phyloP scores from a whole-genome alignment of 2,888 invertebrate species.

The Agrotis puta region DNA sequence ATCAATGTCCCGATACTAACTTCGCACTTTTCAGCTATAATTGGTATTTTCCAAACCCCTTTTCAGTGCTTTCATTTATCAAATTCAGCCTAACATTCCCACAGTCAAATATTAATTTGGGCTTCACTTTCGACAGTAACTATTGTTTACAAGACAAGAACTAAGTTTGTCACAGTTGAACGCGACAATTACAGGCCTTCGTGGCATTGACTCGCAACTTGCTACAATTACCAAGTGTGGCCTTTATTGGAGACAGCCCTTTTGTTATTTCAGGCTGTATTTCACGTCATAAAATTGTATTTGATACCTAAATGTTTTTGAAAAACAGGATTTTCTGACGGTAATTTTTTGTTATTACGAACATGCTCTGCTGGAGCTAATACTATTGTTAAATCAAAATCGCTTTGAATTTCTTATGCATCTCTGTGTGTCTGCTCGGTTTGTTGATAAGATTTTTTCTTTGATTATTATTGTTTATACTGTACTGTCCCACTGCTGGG shows the following conservation, averaged over 20 bases:
- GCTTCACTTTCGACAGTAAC: constrained; percentile 52
- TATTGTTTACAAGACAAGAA: constrained; percentile 65
- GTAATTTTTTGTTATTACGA: no score
- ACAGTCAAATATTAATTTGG: constrained; percentile 21
- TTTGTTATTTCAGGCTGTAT: constrained; percentile 15
- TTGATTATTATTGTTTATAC: no score
- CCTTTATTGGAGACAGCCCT: constrained; percentile 24
- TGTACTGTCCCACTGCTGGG: no score
- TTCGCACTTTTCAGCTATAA: neutral
- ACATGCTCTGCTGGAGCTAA: no score
- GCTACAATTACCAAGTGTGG: constrained; percentile 63
- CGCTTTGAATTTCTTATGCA: no score
- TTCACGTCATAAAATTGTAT: neutral
- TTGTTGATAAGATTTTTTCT: no score
- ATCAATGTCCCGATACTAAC: no score
- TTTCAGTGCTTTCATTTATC: neutral
- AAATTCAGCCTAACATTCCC: neutral
- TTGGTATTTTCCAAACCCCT: neutral
- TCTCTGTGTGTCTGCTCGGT: no score
- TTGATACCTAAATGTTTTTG: neutral
- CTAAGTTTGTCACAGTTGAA: constrained; percentile 48
- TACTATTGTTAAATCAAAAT: no score
- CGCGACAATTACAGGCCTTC: constrained; percentile 68
- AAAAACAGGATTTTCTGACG: neutral
- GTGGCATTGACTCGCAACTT: constrained; percentile 59